These are phyloP conservation scores for Aquatica leii DNA, from an alignment of 2,888 invertebrate species.

Conservation along the genomic window DNA sequence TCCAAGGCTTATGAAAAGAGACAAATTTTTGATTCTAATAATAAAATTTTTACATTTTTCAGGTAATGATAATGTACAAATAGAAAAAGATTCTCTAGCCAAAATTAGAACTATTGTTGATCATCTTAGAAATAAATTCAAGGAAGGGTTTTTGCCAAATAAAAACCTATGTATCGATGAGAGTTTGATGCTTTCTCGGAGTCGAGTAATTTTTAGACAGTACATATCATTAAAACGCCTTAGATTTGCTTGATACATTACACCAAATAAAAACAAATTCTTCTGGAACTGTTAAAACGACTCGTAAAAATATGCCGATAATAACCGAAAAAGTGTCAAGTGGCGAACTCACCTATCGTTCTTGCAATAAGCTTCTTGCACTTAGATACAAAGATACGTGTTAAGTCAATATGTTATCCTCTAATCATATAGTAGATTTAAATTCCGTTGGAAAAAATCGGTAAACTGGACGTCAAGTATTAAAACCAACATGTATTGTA, in stretches of 20 bases:
- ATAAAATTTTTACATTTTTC: neutral
- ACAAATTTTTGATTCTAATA: neutral
- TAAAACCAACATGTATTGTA: no score
- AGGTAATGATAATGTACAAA: neutral
- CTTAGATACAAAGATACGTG: neutral
- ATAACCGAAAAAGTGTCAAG: neutral
- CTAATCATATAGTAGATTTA: neutral
- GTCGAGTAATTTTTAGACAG: no score
- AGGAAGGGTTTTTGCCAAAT: neutral
- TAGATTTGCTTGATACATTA: no score
- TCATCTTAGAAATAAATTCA: constrained; percentile 3
- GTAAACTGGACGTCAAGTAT: neutral
- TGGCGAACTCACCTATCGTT: neutral
- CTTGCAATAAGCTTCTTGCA: neutral
- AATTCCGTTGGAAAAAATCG: constrained; percentile 17
- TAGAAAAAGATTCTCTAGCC: neutral
- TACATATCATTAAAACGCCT: neutral
- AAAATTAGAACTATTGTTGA: constrained; percentile 5
- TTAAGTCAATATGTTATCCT: neutral
- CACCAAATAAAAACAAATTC: neutral
- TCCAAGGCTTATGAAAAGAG: neutral
- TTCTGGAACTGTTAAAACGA: neutral
- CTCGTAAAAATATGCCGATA: constrained; percentile 3
- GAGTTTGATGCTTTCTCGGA: neutral
- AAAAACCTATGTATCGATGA: neutral